phyloP scores from a whole-genome alignment of 2,797 vertebrate species.

The Geotrypetes seraphini region DNA sequence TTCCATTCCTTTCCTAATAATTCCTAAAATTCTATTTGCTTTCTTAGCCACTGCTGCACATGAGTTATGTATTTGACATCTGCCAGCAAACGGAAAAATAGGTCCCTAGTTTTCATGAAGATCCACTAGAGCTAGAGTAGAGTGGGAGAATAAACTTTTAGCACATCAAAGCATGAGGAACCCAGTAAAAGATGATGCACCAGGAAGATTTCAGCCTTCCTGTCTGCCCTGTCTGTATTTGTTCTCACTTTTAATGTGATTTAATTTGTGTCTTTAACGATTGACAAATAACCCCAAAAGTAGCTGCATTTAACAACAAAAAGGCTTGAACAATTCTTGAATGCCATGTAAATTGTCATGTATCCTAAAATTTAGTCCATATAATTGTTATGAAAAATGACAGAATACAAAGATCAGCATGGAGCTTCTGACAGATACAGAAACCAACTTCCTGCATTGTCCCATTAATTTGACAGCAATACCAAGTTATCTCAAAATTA shows the following conservation, averaged over 20 bases:
- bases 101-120: no score
- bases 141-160: background rate
- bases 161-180: background rate
- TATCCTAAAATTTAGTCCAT: background rate
- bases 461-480: background rate
- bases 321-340: background rate
- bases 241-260: background rate
- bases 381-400: slow-evolving; percentile 12
- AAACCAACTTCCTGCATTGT: background rate
- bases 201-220: background rate
- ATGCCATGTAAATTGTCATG: background rate
- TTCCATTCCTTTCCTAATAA: no score
- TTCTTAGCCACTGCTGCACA: no score
- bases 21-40: no score
- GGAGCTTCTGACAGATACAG: background rate
- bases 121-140: no score
- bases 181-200: accelerated
- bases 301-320: background rate
- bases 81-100: no score
- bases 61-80: no score
- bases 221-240: background rate
- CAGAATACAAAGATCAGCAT: slow-evolving; percentile 6
- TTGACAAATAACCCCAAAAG: background rate
- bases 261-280: background rate
- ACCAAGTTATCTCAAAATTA: background rate